Base-by-base conservation (phyloP, 2,797 vertebrate genomes). In the Myripristis jacobus region DNA sequence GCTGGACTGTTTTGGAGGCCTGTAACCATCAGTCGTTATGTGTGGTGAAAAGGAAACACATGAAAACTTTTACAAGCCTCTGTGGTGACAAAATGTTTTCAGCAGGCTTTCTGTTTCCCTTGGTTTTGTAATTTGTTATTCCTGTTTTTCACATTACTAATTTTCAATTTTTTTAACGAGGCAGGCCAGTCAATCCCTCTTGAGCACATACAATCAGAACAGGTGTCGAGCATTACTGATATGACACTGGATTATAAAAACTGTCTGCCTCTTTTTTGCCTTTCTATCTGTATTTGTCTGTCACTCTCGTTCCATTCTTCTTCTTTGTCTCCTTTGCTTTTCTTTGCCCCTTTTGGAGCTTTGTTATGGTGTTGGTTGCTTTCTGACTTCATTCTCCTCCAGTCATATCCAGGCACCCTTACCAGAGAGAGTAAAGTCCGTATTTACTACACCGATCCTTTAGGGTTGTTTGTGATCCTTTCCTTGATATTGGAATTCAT, bases 401-500 rank as follows among this genome's bases (percentile, higher is more conserved):
- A 0, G 27, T 51, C 46, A 44, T 44, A 3, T 44, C 6, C 11
- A 43, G 10, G 38, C 38, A 43, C 13, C 8, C 8, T 43, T 11
- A 43, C 25, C 1, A n/a, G n/a, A n/a, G n/a, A n/a, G n/a, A 69
- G 44, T 52, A 47, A 12, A 29, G n/a, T 34, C 21, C 1, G 48
- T 11, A 38, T 12, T 4, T 55, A 8, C 6, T 6, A 6, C 4
- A 34, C 3, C 19, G 44, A 2, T 29, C 52, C 43, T 66, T 29
- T 24, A 3, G 13, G 34, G 21, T 56, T 27, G 25, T 67, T 47
- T 59, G 18, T 48, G 15, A 31, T 19, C 50, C 18, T 10, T 59
- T 57, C 25, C n/a, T n/a, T n/a, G n/a, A n/a, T n/a, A n/a, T n/a
- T n/a, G 19, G 16, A 21, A 29, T 66, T 24, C 55, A 4, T 64